Percentiles rank a stretch among this genome's conserved stretches.
Conservation (phyloP, 2,797 vertebrate genomes). For the Arrhamphus sclerolepis region DNA sequence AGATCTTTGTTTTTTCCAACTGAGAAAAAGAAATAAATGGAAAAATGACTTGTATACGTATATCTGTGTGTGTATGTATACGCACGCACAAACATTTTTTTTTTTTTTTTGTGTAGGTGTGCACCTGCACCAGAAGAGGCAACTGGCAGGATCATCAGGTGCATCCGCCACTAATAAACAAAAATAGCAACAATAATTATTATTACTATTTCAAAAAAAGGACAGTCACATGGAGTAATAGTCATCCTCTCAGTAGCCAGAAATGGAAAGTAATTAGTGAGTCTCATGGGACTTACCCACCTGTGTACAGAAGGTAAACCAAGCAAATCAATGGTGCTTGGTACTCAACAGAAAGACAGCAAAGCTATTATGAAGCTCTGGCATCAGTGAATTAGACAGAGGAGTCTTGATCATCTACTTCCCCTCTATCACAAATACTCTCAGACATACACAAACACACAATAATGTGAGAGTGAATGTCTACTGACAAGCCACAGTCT, state of each 20-base stretch:
- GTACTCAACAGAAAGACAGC: constrained; percentile 13
- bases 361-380: constrained; percentile 19
- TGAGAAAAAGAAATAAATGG: constrained; percentile 3
- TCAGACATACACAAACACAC: constrained; percentile 22
- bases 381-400: constrained; percentile 32
- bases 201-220: too few species aligned
- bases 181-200: too few species aligned
- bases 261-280: constrained; percentile 39
- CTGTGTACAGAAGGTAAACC: constrained; percentile 20
- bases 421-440: constrained; percentile 18
- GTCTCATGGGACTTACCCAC: constrained; percentile 19
- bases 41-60: too few species aligned
- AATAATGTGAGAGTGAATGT: constrained; percentile 26
- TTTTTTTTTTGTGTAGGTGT: constrained; percentile 22
- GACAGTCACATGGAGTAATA: constrained; percentile 6
- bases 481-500: constrained; percentile 48
- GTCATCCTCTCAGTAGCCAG: constrained; percentile 2
- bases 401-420: constrained; percentile 27
- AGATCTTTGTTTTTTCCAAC: constrained; percentile 11
- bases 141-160: constrained; percentile 9
- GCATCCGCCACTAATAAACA: too few species aligned
- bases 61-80: too few species aligned
- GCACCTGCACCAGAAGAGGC: constrained; percentile 23
- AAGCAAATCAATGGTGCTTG: constrained; percentile 20
- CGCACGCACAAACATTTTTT: too few species aligned